Conservation (phyloP, 2,888 invertebrate species). For the Pammene aurita region DNA sequence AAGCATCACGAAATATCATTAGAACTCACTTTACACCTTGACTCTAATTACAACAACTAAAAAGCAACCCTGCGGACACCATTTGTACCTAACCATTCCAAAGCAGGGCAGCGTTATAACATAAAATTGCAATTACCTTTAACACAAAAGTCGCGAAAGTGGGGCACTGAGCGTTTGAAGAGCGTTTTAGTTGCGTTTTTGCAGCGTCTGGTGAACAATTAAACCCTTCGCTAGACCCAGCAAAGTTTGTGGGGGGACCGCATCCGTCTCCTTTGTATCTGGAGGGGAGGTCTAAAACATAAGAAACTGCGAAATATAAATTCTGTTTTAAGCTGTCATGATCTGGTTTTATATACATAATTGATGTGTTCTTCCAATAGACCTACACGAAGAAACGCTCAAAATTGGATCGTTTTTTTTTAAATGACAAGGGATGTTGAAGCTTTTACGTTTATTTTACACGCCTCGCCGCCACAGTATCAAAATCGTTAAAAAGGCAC, state of each 20-base stretch:
- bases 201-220: slow-evolving; percentile 74
- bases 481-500: no score
- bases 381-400: no score
- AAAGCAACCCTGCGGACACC: no score
- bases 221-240: slow-evolving; percentile 73
- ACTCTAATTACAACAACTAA: no score
- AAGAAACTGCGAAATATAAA: slow-evolving; percentile 20
- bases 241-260: slow-evolving; percentile 67
- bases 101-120: slow-evolving; percentile 2
- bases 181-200: slow-evolving; percentile 61
- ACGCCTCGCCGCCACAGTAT: no score
- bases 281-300: slow-evolving; percentile 51
- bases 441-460: no score
- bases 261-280: slow-evolving; percentile 71
- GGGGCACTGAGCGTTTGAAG: slow-evolving; percentile 36
- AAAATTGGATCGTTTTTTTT: not conserved
- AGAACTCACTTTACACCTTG: no score
- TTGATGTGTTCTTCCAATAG: no score
- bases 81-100: not conserved
- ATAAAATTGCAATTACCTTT: slow-evolving; percentile 34
- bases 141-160: slow-evolving; percentile 31
- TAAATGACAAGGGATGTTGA: no score
- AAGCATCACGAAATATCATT: no score
- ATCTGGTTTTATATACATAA: no score
- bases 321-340: not conserved